Evolutionary conservation across 2,888 invertebrate species (phyloP).

Genomic region (Chymomyza caudatula): DNA sequence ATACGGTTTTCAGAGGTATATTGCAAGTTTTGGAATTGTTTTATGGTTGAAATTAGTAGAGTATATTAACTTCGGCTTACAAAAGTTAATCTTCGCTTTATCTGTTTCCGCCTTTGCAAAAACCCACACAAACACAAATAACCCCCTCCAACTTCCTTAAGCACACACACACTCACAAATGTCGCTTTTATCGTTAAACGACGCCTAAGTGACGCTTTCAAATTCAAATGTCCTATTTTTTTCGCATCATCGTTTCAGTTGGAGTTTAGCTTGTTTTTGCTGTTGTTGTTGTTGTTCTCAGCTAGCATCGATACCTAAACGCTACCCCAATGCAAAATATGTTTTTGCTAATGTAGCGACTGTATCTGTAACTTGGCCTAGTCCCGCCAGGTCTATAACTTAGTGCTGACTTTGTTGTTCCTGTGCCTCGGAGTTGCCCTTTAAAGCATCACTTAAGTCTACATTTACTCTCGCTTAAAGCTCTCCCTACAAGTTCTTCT

Average conservation of each 20-base stretch:
- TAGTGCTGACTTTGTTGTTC: neutral
- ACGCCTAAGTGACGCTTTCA: slow-evolving; percentile 63
- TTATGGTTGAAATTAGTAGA: too few species aligned
- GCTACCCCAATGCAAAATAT: neutral
- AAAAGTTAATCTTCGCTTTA: too few species aligned
- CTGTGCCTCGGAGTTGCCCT: neutral
- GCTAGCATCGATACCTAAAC: slow-evolving; percentile 51
- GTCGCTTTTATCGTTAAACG: slow-evolving; percentile 67
- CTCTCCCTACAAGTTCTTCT: slow-evolving; percentile 44
- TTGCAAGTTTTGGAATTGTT: too few species aligned
- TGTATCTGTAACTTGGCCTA: neutral
- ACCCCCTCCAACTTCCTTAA: too few species aligned
- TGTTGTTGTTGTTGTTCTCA: slow-evolving; percentile 17
- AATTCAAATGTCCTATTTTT: neutral
- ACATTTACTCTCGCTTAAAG: neutral
- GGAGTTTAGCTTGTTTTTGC: slow-evolving; percentile 7
- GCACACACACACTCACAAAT: slow-evolving; percentile 26
- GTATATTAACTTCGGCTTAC: too few species aligned
- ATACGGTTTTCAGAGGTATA: too few species aligned
- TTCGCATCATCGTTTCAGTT: slow-evolving; percentile 6
- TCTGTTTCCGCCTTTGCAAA: too few species aligned
- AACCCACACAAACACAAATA: too few species aligned
- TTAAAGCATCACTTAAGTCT: neutral
- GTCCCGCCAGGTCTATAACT: neutral
- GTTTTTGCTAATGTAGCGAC: slow-evolving; percentile 12